Evolutionary conservation across 2,888 invertebrate genomes (phyloP).

Genomic region (Cephonodes hylas): DNA sequence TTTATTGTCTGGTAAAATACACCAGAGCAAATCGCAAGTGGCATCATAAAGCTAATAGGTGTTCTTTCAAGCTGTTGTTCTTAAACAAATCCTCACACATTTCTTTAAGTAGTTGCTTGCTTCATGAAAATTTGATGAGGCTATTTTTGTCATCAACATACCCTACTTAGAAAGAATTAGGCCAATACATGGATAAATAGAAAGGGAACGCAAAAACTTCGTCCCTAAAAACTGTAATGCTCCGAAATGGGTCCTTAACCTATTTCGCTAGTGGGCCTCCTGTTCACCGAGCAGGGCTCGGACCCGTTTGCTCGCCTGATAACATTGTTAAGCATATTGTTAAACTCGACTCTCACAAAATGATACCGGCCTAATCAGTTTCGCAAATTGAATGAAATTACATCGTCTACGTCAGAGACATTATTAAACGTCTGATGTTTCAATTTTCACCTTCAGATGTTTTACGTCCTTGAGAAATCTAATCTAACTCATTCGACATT

Average conservation of each 20-base stretch:
- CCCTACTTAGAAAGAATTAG: slow-evolving; percentile 32
- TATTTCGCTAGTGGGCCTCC: slow-evolving; percentile 33
- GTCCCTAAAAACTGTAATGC: slow-evolving; percentile 37
- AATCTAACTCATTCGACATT: slow-evolving; percentile 15
- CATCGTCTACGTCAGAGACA: neutral
- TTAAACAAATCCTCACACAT: neutral
- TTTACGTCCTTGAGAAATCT: neutral
- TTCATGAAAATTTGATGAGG: slow-evolving; percentile 17
- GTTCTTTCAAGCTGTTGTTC: neutral
- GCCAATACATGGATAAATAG: slow-evolving; percentile 39
- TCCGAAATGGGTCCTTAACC: slow-evolving; percentile 37
- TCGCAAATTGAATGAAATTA: neutral
- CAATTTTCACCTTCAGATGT: slow-evolving; percentile 6
- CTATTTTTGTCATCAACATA: slow-evolving; percentile 19
- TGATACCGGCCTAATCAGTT: slow-evolving; percentile 17
- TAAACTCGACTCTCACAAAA: slow-evolving; percentile 13
- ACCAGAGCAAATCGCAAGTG: neutral
- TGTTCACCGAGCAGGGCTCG: slow-evolving; percentile 23
- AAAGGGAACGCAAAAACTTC: slow-evolving; percentile 35
- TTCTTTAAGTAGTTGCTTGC: slow-evolving; percentile 1
- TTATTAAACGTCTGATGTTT: neutral
- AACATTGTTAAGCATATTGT: slow-evolving; percentile 29
- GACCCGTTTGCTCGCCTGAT: slow-evolving; percentile 29
- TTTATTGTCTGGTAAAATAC: neutral
- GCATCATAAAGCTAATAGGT: neutral